A percentile compares a stretch with the other conserved stretches of the same genome.
Evolutionary conservation across 2,888 invertebrate species (phyloP).

Genomic region (Phrixothrix hirtus): DNA sequence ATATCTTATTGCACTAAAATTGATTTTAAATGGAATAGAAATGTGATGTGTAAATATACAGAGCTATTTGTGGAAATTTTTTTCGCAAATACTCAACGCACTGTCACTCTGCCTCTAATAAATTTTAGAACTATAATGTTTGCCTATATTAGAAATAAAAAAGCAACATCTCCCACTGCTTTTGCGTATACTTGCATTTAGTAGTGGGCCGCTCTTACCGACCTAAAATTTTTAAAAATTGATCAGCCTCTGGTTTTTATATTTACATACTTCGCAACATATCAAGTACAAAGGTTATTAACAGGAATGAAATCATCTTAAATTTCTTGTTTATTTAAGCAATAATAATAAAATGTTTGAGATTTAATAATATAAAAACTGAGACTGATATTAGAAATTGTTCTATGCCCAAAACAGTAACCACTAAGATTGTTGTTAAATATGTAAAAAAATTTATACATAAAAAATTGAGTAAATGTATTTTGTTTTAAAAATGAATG

Average conservation of each 20-base stretch:
- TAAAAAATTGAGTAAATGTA: conserved; percentile 16
- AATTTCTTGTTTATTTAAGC: too few relatives aligned
- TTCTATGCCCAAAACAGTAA: too few relatives aligned
- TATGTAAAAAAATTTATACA: conserved; percentile 23
- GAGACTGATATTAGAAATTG: too few relatives aligned
- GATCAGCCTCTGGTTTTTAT: conserved; percentile 9
- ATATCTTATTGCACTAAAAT: conserved; percentile 14
- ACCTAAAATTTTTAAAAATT: neutral
- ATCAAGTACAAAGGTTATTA: too few relatives aligned
- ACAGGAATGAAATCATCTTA: too few relatives aligned
- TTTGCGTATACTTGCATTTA: conserved; percentile 15
- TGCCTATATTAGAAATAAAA: conserved; percentile 5
- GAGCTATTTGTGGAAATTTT: conserved; percentile 4
- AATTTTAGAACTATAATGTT: conserved; percentile 4
- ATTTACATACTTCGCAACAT: neutral
- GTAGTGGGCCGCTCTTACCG: conserved; percentile 15
- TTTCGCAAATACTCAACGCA: conserved; percentile 10
- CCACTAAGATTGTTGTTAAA: too few relatives aligned
- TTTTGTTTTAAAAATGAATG: conserved; percentile 21
- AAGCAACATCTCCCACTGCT: conserved; percentile 17
- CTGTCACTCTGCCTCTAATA: conserved; percentile 20
- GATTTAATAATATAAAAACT: too few relatives aligned
- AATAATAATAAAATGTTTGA: too few relatives aligned
- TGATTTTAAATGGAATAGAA: conserved; percentile 1
- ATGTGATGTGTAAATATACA: conserved; percentile 5